Conservation (phyloP, 53 echinoderm and acorn worm species). For the Henricia sp. region DNA sequence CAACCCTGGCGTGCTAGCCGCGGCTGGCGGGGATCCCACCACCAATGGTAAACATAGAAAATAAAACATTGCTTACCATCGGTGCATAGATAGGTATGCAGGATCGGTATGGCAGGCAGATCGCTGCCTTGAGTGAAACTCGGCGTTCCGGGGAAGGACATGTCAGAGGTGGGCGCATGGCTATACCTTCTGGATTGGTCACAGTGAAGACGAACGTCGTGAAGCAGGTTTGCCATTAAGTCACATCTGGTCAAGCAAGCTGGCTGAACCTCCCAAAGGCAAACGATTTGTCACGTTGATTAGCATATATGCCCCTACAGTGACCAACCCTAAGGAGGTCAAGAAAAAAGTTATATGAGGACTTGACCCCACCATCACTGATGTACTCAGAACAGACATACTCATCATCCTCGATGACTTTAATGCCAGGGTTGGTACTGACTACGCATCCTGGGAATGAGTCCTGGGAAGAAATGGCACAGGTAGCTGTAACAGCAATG, state of each 20-base stretch:
- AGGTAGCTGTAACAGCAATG: slow-evolving; percentile 62
- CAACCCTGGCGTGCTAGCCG: slow-evolving; percentile 6
- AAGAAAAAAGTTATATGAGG: slow-evolving; percentile 35
- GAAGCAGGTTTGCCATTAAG: not conserved
- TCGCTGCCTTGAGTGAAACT: slow-evolving; percentile 38
- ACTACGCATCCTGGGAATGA: slow-evolving; percentile 21
- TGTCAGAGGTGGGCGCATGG: slow-evolving; percentile 10
- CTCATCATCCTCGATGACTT: slow-evolving; percentile 46
- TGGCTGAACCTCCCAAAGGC: not conserved
- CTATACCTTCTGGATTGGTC: slow-evolving; percentile 43
- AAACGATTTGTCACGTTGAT: not conserved
- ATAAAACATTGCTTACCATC: not conserved
- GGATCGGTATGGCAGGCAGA: not conserved
- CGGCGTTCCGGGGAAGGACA: not conserved
- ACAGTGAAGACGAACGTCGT: not conserved
- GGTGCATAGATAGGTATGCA: not conserved
- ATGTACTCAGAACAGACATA: slow-evolving; percentile 12
- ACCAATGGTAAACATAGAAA: not conserved
- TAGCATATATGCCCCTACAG: slow-evolving; percentile 41
- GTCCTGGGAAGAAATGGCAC: slow-evolving; percentile 25
- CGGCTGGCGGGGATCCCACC: slow-evolving; percentile 5
- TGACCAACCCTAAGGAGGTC: slow-evolving; percentile 38
- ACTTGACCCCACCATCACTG: not conserved
- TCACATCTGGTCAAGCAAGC: too few species aligned
- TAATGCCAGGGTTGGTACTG: slow-evolving; percentile 39